Evolutionary conservation across 2,888 invertebrate species (phyloP).

Genomic region (Petrophora chlorosata): DNA sequence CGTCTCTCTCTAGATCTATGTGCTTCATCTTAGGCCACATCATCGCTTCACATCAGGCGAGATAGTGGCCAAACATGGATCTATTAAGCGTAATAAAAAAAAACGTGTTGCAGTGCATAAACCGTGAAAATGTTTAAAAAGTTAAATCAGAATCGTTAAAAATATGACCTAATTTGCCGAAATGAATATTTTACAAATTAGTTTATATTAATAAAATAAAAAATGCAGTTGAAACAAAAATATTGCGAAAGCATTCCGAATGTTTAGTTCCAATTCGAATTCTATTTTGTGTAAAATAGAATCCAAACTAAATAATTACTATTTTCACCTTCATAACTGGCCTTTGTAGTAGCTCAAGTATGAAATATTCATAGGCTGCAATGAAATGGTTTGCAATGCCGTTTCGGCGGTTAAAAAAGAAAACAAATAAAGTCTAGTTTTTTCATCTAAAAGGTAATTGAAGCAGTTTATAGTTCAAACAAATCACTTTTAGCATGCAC

Average conservation of each 20-base stretch:
- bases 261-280: too few species aligned
- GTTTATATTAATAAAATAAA: too few species aligned
- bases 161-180: too few species aligned
- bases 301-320: constrained; percentile 40
- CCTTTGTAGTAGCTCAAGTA: constrained; percentile 59
- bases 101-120: too few species aligned
- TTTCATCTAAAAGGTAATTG: constrained; percentile 8
- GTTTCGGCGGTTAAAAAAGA: constrained; percentile 37
- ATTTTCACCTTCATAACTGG: constrained; percentile 59
- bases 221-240: neutral
- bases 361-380: constrained; percentile 64
- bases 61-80: too few species aligned
- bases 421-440: constrained; percentile 20
- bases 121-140: too few species aligned
- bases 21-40: too few species aligned
- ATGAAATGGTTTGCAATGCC: constrained; percentile 64
- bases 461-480: constrained; percentile 15
- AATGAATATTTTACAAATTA: too few species aligned
- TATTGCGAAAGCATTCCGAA: neutral
- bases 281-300: neutral
- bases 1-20: too few species aligned
- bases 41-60: too few species aligned
- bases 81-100: too few species aligned
- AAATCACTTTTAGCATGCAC: constrained; percentile 20
- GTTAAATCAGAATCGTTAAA: too few species aligned